Base-by-base conservation (phyloP, 2,888 invertebrate species). In the Ophion slaviceki region DNA sequence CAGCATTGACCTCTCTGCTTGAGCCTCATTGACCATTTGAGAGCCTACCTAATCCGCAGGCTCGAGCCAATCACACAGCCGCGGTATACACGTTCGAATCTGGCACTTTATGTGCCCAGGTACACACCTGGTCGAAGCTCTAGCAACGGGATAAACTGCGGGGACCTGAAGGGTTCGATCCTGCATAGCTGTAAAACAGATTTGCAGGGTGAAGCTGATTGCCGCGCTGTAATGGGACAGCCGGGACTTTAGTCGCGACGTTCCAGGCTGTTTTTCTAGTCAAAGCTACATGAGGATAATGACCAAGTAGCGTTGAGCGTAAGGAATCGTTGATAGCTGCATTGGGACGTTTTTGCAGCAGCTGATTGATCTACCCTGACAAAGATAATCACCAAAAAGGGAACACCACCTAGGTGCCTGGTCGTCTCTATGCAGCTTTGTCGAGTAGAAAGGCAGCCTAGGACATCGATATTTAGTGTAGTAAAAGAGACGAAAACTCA, bases 11-110 rank as follows among this genome's bases (percentile, higher is more conserved):
- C n/a, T n/a, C n/a, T n/a, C n/a, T n/a, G n/a, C n/a, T n/a, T n/a
- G n/a, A n/a, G 67, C 57, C 66, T 47, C 14, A 47, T 47, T 80
- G 78, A 61, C 47, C 64, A 70, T 62, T 40, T 32, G 70, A 45
- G 78, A 61, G 70, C 66, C 77, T 86, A 61, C 32, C n/a, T 76
- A 40, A 62, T 80, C 72, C 74, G 45, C 68, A 72, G 11, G 20
- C 72, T 32, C 40, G 36, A 59, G 66, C 59, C 57, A 59, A n/a
- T 40, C 53, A 75, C 47, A 59, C 2, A 61, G 78, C 57, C 68
- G 40, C 77, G 47, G 36, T 66, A 47, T 80, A 74, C 64, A 32
- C 24, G 8, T 47, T 64, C n/a, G 75, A 53, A 62, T 75, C 70
- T 75, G 17, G 75, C 57, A 40, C 62, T 67, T 64, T 75, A 70